A percentile compares a stretch with the other conserved stretches of the same genome.
phyloP scores from a whole-genome alignment of 2,888 invertebrate genomes.

The Emmelina monodactyla region DNA sequence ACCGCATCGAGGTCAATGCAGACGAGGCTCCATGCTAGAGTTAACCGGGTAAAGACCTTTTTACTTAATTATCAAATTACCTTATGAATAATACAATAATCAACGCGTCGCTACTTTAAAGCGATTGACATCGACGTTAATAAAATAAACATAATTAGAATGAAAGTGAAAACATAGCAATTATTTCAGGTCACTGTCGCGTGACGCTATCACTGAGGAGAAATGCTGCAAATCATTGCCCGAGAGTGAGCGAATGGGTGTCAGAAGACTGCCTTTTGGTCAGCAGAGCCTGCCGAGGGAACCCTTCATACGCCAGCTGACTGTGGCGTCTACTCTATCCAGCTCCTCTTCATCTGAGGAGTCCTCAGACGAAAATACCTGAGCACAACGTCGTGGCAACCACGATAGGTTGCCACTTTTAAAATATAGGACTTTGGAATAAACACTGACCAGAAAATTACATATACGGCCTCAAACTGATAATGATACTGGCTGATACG shows the following conservation, averaged over 20 bases:
- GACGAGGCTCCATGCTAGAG: constrained; percentile 85
- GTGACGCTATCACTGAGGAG: constrained; percentile 78
- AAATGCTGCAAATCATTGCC: constrained; percentile 70
- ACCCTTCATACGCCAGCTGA: constrained; percentile 67
- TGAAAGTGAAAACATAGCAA: background rate
- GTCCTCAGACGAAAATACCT: constrained; percentile 59
- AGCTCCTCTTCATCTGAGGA: constrained; percentile 69
- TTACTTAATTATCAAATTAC: no score
- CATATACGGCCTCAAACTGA: no score
- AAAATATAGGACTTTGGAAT: constrained; percentile 51
- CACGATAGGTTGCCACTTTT: constrained; percentile 59
- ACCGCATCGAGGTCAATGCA: constrained; percentile 71
- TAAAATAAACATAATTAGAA: background rate
- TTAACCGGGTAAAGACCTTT: constrained; percentile 80
- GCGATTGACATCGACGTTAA: no score
- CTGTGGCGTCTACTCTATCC: constrained; percentile 69
- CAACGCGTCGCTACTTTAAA: no score
- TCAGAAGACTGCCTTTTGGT: constrained; percentile 59
- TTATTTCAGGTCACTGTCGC: constrained; percentile 60
- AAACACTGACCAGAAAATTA: constrained; percentile 15
- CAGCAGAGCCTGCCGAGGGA: constrained; percentile 67
- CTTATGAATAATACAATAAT: no score
- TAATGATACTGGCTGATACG: constrained; percentile 1
- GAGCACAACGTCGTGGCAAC: constrained; percentile 59
- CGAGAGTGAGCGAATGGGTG: constrained; percentile 62